Evolutionary conservation across 2,113 vertebrate species (phyloP).

Genomic region (Microcebus ravelobensis): DNA sequence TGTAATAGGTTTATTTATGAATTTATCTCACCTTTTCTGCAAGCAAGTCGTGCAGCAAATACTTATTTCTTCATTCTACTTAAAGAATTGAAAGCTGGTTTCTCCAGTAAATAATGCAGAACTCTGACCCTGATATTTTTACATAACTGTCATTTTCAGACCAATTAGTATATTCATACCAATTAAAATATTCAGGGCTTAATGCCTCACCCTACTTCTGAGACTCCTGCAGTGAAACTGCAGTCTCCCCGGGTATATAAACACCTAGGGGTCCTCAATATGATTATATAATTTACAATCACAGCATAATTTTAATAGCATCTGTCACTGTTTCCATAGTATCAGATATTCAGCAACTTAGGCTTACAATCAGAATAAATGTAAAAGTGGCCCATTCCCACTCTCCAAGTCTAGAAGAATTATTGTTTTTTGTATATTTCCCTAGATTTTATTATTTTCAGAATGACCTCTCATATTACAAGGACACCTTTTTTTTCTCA

Average conservation of each 20-base stretch:
- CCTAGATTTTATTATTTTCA: neutral
- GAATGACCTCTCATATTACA: neutral
- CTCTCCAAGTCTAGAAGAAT: neutral
- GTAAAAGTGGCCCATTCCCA: neutral
- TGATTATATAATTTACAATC: conserved; percentile 59
- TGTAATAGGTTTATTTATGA: conserved; percentile 56
- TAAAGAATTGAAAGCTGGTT: conserved; percentile 57
- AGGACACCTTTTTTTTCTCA: neutral
- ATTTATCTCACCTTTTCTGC: conserved; percentile 62
- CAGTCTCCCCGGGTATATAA: neutral
- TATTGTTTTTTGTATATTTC: neutral
- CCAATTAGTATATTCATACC: conserved; percentile 10
- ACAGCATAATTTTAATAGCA: neutral
- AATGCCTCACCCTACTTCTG: conserved; percentile 27
- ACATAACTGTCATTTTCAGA: conserved; percentile 56
- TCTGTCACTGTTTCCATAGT: neutral
- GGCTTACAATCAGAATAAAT: conserved; percentile 33
- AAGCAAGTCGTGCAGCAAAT: conserved; percentile 49
- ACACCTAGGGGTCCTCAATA: conserved; percentile 18
- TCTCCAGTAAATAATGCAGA: conserved; percentile 46
- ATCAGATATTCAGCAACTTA: conserved; percentile 20
- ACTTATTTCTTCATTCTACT: conserved; percentile 59
- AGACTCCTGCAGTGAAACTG: conserved; percentile 34
- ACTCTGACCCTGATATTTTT: conserved; percentile 40
- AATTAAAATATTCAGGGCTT: conserved; percentile 60